Base-by-base conservation (phyloP, 2,888 invertebrate genomes). In the Drosophila meridionalis region DNA sequence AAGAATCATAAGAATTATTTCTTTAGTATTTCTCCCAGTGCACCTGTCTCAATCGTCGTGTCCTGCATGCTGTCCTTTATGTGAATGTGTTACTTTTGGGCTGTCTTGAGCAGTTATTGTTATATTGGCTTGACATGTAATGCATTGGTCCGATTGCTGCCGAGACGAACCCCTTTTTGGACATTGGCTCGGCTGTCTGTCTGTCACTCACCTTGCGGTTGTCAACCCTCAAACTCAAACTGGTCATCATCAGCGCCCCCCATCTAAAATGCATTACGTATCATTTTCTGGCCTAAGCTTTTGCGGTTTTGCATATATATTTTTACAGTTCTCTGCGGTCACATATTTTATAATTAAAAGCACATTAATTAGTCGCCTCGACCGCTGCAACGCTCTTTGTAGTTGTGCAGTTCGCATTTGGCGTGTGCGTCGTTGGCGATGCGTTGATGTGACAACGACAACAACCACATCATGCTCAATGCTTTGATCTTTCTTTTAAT, bases 401-500 rank as follows among this genome's bases (percentile, higher is more conserved):
- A 67, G 68, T 66, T 71, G 45, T 11, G 14, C 7, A 20, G 20
- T 59, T 55, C 62, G 65, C 56, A 43, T 28, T 62, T 63, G 61
- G 61, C 26, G n/a, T 67, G 43, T 66, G 52, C 82, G 80, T 80
- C 73, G 80, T 82, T 83, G 82, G 84, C 80, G 80, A 80, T 78
- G 90, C 90, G 91, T 91, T 91, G 91, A 91, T 91, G 91, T 92
- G 91, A 88, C 92, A 92, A 91, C 92, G 88, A 76, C 80, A 82
- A 80, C 76, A 78, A 78, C 84, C 76, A 76, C 76, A 76, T 47
- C 64, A 72, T 66, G 66, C 26, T 53, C 69, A 78, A 63, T 67
- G 66, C 69, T 90, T 90, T 90, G 91, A 90, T 90, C 89, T 88
- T 81, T 83, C 40, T 42, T 76, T 68, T 64, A 45, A 69, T 69